These are phyloP conservation scores for Cephus runcator DNA, from an alignment of 2,888 invertebrate species.

Conservation along the genomic window DNA sequence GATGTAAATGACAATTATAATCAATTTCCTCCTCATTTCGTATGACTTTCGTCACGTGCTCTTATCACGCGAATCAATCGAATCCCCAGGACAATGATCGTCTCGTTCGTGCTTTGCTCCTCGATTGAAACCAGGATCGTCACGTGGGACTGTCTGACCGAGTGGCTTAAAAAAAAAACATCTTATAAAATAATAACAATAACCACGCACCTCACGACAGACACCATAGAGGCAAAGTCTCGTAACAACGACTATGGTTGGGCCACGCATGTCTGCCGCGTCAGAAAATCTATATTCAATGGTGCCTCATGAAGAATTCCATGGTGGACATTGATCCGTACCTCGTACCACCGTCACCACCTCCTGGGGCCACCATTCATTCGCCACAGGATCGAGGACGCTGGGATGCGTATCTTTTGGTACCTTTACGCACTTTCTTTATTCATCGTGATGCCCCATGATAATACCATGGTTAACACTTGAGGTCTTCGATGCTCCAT, in stretches of 20 bases:
- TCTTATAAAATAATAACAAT: not conserved
- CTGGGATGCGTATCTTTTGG: not conserved
- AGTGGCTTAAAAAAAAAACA: not conserved
- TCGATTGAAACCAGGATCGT: not conserved
- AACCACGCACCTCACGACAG: not conserved
- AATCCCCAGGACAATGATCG: not conserved
- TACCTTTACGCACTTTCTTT: not conserved
- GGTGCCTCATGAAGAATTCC: conserved; percentile 34
- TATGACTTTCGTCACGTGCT: not conserved
- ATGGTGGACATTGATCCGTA: conserved; percentile 36
- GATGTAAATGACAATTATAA: not conserved
- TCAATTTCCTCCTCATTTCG: not conserved
- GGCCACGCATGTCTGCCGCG: conserved; percentile 31
- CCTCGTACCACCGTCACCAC: conserved; percentile 9
- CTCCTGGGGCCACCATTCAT: conserved; percentile 7
- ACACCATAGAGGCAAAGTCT: not conserved
- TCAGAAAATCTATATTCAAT: conserved; percentile 28
- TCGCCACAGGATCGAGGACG: not conserved
- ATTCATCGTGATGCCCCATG: not conserved
- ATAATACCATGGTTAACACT: not conserved
- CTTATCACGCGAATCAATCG: not conserved
- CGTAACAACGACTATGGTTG: conserved; percentile 42
- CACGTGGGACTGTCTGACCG: not conserved
- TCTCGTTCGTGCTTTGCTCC: not conserved
- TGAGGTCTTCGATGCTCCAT: not conserved